These are phyloP conservation scores for Agrilus planipennis DNA, from an alignment of 1,140 invertebrate species.

Conservation along the genomic window DNA sequence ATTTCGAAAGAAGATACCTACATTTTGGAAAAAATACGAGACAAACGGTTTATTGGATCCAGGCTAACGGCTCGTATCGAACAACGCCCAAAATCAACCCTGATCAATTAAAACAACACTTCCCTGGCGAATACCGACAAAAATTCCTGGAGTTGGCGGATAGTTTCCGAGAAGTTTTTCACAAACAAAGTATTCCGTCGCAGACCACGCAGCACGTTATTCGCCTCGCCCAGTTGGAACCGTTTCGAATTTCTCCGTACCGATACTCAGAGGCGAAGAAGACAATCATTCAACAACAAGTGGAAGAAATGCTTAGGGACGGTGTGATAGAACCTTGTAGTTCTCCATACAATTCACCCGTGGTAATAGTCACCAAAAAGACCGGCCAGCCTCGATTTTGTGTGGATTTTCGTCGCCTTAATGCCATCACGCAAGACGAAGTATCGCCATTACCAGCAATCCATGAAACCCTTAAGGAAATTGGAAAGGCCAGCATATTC, in stretches of 20 bases:
- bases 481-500: constrained; percentile 22
- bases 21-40: too few relatives aligned
- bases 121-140: too few relatives aligned
- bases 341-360: constrained; percentile 12
- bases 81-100: too few relatives aligned
- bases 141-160: too few relatives aligned
- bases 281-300: constrained; percentile 12
- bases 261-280: constrained; percentile 16
- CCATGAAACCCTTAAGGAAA: too few relatives aligned
- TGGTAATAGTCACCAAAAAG: constrained; percentile 13
- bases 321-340: constrained; percentile 4
- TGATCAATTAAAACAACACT: too few relatives aligned
- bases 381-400: constrained; percentile 9
- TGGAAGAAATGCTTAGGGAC: constrained; percentile 16
- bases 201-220: too few relatives aligned
- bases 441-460: constrained; percentile 37
- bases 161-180: too few relatives aligned
- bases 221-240: neutral
- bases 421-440: constrained; percentile 32
- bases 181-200: too few relatives aligned
- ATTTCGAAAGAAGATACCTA: too few relatives aligned
- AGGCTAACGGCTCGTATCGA: too few relatives aligned
- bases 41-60: too few relatives aligned
- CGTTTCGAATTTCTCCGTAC: constrained; percentile 12
- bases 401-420: constrained; percentile 19